Percentiles rank a stretch among this genome's conserved stretches.
Conservation (phyloP, 2,797 vertebrate species). For the Schizopygopsis pylzovi region DNA sequence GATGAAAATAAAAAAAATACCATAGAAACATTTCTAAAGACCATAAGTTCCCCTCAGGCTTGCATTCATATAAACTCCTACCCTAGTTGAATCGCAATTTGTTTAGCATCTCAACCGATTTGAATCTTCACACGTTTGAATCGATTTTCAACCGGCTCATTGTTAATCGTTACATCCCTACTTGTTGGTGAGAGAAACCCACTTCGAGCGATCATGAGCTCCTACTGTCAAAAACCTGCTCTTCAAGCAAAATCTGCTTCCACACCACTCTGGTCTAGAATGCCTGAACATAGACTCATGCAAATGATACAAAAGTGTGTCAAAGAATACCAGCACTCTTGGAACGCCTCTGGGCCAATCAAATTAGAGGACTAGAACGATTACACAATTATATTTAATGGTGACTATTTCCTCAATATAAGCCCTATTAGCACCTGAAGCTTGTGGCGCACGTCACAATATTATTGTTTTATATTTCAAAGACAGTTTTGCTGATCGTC, state of each 20-base stretch:
- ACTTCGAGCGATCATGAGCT: not conserved
- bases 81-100: no score
- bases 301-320: conserved; percentile 16
- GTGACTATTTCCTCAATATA: not conserved
- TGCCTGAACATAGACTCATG: not conserved
- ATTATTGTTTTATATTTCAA: not conserved
- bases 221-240: conserved; percentile 1
- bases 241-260: conserved; percentile 4
- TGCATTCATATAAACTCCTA: no score
- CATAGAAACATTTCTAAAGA: no score
- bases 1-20: no score
- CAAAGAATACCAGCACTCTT: not conserved
- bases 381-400: conserved; percentile 4
- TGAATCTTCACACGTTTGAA: no score
- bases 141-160: no score
- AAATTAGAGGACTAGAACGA: not conserved
- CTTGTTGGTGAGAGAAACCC: not conserved
- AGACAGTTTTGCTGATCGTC: not conserved
- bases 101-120: no score
- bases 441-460: not conserved
- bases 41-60: no score
- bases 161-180: no score
- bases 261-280: not conserved
- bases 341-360: not conserved
- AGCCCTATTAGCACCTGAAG: not conserved